Percentiles rank a stretch among this genome's conserved stretches.
These are phyloP conservation scores for Xestia rhomboidea DNA, from an alignment of 2,888 invertebrate genomes.

Conservation along the genomic window DNA sequence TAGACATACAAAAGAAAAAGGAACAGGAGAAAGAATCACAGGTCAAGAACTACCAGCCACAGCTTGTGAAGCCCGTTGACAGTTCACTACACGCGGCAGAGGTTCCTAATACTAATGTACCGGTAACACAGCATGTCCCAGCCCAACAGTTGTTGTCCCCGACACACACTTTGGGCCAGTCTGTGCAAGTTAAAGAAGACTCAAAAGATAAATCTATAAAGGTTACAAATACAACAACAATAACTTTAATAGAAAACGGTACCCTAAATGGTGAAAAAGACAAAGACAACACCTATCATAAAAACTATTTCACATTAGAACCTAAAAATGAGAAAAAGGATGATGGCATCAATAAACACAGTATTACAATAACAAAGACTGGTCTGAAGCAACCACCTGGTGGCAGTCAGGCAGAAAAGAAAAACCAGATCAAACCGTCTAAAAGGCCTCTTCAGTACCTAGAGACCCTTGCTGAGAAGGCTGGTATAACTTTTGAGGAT, in stretches of 20 bases:
- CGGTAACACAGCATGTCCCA: conserved; percentile 85
- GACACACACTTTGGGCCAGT: conserved; percentile 76
- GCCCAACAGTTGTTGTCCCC: conserved; percentile 83
- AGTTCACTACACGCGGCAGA: conserved; percentile 76
- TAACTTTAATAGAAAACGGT: conserved; percentile 86
- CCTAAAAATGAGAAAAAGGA: conserved; percentile 87
- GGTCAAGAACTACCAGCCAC: conserved; percentile 79
- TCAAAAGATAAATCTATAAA: conserved; percentile 86
- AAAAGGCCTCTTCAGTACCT: conserved; percentile 92
- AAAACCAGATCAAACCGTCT: conserved; percentile 76
- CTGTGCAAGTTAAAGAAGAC: conserved; percentile 81
- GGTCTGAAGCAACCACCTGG: conserved; percentile 82
- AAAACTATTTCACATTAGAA: conserved; percentile 87
- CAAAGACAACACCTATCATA: conserved; percentile 83
- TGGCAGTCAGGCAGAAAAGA: conserved; percentile 80
- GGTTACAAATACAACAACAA: conserved; percentile 87
- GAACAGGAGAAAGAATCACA: conserved; percentile 85
- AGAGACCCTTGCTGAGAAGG: conserved; percentile 93
- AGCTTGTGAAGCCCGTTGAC: conserved; percentile 77
- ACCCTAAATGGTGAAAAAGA: conserved; percentile 83
- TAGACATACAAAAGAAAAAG: conserved; percentile 91
- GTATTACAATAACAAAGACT: conserved; percentile 88
- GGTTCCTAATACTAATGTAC: conserved; percentile 75
- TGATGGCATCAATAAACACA: conserved; percentile 88
- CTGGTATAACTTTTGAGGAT: conserved; percentile 93